Base-by-base conservation (phyloP, 1,140 invertebrate species). In the Helicoverpa armigera region DNA sequence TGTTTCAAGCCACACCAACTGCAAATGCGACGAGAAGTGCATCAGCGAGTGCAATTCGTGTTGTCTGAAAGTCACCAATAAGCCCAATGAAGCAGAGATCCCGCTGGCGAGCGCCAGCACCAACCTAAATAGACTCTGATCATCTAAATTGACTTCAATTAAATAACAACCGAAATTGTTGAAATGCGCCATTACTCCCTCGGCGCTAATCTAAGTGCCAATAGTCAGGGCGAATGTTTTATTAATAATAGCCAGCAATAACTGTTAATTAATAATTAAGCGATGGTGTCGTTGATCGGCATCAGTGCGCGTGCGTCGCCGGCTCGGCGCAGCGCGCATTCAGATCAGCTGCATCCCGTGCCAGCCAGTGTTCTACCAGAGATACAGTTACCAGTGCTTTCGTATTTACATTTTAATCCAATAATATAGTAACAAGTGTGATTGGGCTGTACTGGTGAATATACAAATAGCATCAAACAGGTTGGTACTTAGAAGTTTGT, bases 91-190 rank as follows among this genome's bases (percentile, higher is more conserved):
- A 95, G 94, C 90, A 94, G 94, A 92, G 91, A 94, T 94, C 94
- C 92, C 92, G 89, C 86, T 91, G 91, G 87, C 92, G 92, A 93
- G 89, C 90, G 91, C 91, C 92, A 94, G 92, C 94, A 94, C 91
- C 94, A 95, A 95, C 94, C 94, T 95, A 95, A 95, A 95, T 95
- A 95, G 94, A 95, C 92, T 95, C 92, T 95, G 94, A 95, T 95
- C 94, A 94, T 95, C 92, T 95, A 95, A 95, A 95, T 95, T 95
- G 94, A 95, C 94, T 95, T 95, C 94, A 95, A 95, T 95, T 95
- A 95, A 95, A 95, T 95, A 95, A 95, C 94, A 95, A 95, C 93
- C 93, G 92, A 95, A 95, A 94, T 95, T 94, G 93, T 94, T 95
- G 93, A 94, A 95, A 95, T 95, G 93, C 93, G 92, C 92, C 93